These are phyloP conservation scores for Pterostichus niger DNA, from an alignment of 2,888 invertebrate genomes.

Conservation along the genomic window DNA sequence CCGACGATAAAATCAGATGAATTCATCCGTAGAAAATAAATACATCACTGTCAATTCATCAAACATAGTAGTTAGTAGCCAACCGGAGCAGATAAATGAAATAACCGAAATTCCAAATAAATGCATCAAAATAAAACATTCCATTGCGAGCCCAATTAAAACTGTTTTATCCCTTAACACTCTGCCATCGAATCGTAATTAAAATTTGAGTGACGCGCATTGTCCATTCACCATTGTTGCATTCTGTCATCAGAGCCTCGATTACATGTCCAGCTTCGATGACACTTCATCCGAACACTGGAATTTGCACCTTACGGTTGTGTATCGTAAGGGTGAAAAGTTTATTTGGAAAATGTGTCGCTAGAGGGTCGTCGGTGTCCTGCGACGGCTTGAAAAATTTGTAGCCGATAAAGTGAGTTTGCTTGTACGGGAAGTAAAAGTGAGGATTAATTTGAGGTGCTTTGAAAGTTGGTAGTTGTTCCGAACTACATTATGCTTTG, in stretches of 20 bases:
- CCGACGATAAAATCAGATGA: not conserved
- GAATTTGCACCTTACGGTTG: not conserved
- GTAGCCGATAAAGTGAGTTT: constrained; percentile 50
- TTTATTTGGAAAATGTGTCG: constrained; percentile 35
- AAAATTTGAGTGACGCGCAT: constrained; percentile 56
- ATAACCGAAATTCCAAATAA: constrained; percentile 57
- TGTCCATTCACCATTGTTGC: constrained; percentile 37
- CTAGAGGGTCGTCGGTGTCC: constrained; percentile 18
- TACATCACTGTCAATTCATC: constrained; percentile 50
- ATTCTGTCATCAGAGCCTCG: constrained; percentile 24
- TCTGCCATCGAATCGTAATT: constrained; percentile 38
- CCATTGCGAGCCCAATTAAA: constrained; percentile 57
- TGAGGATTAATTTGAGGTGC: constrained; percentile 43
- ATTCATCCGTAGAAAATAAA: constrained; percentile 42
- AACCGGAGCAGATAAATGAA: constrained; percentile 44
- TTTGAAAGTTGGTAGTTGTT: constrained; percentile 32
- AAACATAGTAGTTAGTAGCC: constrained; percentile 47
- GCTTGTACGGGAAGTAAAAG: constrained; percentile 43
- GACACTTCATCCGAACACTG: not conserved
- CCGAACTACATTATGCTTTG: constrained; percentile 48
- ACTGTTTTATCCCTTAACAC: constrained; percentile 61
- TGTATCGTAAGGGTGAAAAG: not conserved
- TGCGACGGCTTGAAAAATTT: constrained; percentile 31
- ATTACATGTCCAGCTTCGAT: constrained; percentile 15
- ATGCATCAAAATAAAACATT: constrained; percentile 53